Evolutionary conservation across 1,140 invertebrate genomes (phyloP), one percentile per base, ranked within the genome.

Genomic region (Megathymus violae): DNA sequence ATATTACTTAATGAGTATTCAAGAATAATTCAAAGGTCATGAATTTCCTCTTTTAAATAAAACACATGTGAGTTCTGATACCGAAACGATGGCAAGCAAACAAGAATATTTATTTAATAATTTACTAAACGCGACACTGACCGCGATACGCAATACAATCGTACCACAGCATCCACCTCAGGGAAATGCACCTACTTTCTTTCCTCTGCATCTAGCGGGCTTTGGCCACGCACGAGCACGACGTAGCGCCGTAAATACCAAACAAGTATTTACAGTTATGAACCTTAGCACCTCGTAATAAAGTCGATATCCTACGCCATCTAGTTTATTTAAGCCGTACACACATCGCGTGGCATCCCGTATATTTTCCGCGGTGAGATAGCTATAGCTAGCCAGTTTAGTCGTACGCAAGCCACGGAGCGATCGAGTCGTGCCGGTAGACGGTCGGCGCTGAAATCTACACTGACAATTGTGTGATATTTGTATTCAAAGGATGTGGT

Each of bases 151-250:
- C 44, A 38, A 7, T 41, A 36, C 34, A 59, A 41, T 52, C 62
- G 51, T 19, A 71, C 63, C 72, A 78, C 84, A 89, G 82, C 83
- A 85, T 89, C 86, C 75, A 76, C 10, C 14, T 41, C 62, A 60
- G 69, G 78, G 79, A 85, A 86, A 86, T 81, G 82, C 79, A 72
- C 76, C 83, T 87, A 87, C 86, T 87, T 89, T 84, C 83, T 88
- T 85, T 81, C 78, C 71, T 74, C 73, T 82, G 80, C 83, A 85
- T 82, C 82, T 82, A 85, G 74, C 71, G 38, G 58, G 56, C 58
- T n/a, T n/a, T 79, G 56, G 41, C 62, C 52, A 75, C 77, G 66
- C 38, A 64, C 47, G 31, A 38, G 27, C 60, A 48, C 56, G 58
- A 15, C 58, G 14, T n/a, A n/a, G n/a, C n/a, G 65, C 27, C 67